Base-by-base conservation (phyloP, 2,888 invertebrate genomes). In the Pheosia gnoma region DNA sequence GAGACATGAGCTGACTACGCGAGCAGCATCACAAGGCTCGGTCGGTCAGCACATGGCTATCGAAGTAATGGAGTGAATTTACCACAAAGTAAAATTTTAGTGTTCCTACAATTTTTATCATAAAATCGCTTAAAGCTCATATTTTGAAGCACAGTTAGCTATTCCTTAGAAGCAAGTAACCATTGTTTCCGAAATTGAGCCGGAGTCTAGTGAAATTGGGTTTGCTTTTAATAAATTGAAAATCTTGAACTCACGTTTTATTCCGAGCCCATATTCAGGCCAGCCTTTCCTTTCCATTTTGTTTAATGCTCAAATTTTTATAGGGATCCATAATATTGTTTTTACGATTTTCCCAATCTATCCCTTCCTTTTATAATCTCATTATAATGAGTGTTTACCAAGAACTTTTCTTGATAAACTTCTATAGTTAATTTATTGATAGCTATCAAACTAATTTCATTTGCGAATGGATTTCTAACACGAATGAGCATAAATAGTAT, bases 181-280 rank as follows among this genome's bases (percentile, higher is more conserved):
- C 80, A 82, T 82, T 82, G 82, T 83, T 84, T 83, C 78, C 77
- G 62, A 75, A 72, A 75, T 70, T 74, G 72, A 77, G 75, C 72
- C 69, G 62, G 61, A 75, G 71, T 77, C 80, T 65, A 39, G 74
- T 77, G 69, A 83, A 83, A 83, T 85, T 84, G 81, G 83, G 81
- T 85, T 85, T 85, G 81, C 81, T 78, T 86, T 85, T 88, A 84
- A 87, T 86, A 88, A 87, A 89, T 86, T 86, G 85, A 84, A 87
- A 88, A 84, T 85, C 82, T 84, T 80, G 25, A 74, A 79, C 81
- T 78, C 76, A 72, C 80, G 77, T 79, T 80, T 75, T 74, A 72
- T 74, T 71, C 67, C 58, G 59, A 63, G 59, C 68, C 68, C 66
- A 67, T 70, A 70, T 74, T 72, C 74, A 70, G 70, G 70, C 72